A percentile compares a stretch with the other conserved stretches of the same genome.
Evolutionary conservation across 2,888 invertebrate genomes (phyloP).

Genomic region (Carabus problematicus): DNA sequence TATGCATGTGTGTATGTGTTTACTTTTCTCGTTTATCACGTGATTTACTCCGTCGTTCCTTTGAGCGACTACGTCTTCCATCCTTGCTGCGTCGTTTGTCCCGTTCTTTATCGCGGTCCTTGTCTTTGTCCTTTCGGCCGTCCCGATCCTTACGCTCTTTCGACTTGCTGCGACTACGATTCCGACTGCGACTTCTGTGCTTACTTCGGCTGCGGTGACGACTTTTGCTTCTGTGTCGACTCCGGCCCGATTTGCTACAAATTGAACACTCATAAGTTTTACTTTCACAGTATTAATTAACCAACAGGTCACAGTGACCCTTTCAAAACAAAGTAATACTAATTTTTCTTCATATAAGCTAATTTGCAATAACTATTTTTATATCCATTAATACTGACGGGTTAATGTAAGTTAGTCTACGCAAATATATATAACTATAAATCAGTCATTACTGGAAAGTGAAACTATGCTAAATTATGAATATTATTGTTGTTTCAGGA

Average conservation of each 20-base stretch:
- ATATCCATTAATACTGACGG: too few species aligned
- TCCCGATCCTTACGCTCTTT: conserved; percentile 64
- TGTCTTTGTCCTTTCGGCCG: conserved; percentile 26
- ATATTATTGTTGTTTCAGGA: too few species aligned
- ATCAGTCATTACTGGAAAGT: too few species aligned
- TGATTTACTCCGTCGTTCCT: conserved; percentile 52
- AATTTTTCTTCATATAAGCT: too few species aligned
- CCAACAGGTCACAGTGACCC: too few species aligned
- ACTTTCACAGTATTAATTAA: neutral
- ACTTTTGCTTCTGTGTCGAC: conserved; percentile 47
- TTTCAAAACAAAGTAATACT: too few species aligned
- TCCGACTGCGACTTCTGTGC: conserved; percentile 48
- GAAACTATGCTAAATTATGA: too few species aligned
- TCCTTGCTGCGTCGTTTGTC: conserved; percentile 55
- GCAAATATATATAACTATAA: too few species aligned
- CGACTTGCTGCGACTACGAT: conserved; percentile 57
- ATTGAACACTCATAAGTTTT: conserved; percentile 1
- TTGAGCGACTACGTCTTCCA: conserved; percentile 49
- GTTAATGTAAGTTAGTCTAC: too few species aligned
- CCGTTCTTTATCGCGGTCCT: conserved; percentile 50
- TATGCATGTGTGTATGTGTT: neutral
- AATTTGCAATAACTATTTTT: too few species aligned
- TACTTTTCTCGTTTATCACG: conserved; percentile 43
- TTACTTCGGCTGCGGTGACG: conserved; percentile 49
- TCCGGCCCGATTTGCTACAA: conserved; percentile 46